Evolutionary conservation across 2,888 invertebrate genomes (phyloP).

Genomic region (Hyalella azteca): DNA sequence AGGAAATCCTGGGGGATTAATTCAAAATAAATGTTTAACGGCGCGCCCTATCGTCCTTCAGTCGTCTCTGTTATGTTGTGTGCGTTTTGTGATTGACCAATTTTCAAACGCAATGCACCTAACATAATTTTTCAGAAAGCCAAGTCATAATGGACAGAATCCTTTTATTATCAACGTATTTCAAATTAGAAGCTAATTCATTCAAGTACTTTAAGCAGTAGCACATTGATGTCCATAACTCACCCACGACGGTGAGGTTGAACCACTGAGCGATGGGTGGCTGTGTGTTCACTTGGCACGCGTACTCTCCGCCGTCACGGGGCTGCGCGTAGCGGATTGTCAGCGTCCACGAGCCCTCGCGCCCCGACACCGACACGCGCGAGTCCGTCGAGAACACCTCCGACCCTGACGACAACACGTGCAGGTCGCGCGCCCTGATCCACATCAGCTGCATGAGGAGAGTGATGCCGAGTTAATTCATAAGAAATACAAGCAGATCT

Average conservation of each 20-base stretch:
- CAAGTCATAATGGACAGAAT: too few relatives aligned
- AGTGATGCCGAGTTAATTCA: neutral
- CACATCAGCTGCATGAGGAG: conserved; percentile 46
- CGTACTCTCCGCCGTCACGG: conserved; percentile 47
- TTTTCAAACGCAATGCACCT: too few relatives aligned
- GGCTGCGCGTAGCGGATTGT: conserved; percentile 54
- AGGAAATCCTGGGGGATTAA: too few relatives aligned
- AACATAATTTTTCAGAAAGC: too few relatives aligned
- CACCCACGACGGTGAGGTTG: conserved; percentile 54
- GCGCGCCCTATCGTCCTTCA: too few relatives aligned
- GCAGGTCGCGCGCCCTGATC: conserved; percentile 54
- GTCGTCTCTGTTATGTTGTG: too few relatives aligned
- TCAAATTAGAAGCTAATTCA: too few relatives aligned
- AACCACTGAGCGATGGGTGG: conserved; percentile 46
- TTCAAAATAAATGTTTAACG: too few relatives aligned
- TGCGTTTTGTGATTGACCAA: too few relatives aligned
- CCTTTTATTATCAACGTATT: too few relatives aligned
- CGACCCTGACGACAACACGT: conserved; percentile 51
- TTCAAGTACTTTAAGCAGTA: too few relatives aligned
- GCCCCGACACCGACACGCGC: conserved; percentile 42
- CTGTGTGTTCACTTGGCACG: conserved; percentile 55
- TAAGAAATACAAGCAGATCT: neutral
- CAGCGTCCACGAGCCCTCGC: conserved; percentile 45
- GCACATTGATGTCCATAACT: neutral
- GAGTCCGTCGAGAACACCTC: conserved; percentile 51